Evolutionary conservation across 2,888 invertebrate species (phyloP).

Genomic region (Cryptocephalus primarius): DNA sequence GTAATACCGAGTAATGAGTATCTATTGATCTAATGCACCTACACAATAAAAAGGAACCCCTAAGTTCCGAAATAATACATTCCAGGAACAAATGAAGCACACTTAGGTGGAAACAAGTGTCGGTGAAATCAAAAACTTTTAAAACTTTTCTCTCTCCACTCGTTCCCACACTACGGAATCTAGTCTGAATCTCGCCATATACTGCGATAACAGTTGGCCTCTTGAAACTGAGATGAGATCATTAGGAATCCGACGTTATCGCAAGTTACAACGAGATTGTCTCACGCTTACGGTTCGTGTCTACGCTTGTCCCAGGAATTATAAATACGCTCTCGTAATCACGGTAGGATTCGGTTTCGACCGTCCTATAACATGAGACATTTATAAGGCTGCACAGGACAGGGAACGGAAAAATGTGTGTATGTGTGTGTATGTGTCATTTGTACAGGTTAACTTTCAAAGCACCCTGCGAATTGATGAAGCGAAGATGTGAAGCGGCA

Average conservation of each 20-base stretch:
- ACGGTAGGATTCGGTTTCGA: constrained; percentile 52
- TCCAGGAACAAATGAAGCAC: constrained; percentile 42
- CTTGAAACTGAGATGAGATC: not conserved
- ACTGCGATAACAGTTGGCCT: constrained; percentile 21
- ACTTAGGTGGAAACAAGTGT: constrained; percentile 27
- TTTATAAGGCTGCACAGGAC: too few relatives aligned
- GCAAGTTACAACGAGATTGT: constrained; percentile 33
- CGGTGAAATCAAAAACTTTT: not conserved
- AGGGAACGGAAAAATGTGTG: too few relatives aligned
- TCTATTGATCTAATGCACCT: constrained; percentile 28
- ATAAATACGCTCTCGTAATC: constrained; percentile 68
- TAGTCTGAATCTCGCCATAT: constrained; percentile 24
- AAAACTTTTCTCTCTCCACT: constrained; percentile 12
- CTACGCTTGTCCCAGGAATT: constrained; percentile 55
- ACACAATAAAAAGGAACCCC: constrained; percentile 31
- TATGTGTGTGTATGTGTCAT: too few relatives aligned
- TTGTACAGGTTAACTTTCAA: constrained; percentile 10
- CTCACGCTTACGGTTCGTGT: constrained; percentile 47
- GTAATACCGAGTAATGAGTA: too few relatives aligned
- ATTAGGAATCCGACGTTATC: constrained; percentile 17
- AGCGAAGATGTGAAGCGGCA: too few relatives aligned
- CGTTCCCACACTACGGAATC: constrained; percentile 30
- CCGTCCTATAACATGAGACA: constrained; percentile 35
- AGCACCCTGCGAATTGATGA: not conserved
- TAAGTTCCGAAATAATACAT: constrained; percentile 32